Base-by-base conservation (phyloP, 2,113 vertebrate species). In the Emydura subglobosa region DNA sequence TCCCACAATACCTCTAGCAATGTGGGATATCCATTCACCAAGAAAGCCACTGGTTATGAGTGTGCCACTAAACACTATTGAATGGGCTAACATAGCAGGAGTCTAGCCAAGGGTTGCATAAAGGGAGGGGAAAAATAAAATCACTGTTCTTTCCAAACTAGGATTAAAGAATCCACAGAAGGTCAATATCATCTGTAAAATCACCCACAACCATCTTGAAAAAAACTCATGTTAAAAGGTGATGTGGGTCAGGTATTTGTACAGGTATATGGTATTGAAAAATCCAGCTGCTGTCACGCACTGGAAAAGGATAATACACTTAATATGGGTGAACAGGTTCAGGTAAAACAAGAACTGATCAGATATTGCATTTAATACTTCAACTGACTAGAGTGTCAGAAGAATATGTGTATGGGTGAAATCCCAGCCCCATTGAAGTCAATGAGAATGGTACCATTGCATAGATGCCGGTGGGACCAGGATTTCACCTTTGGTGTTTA, bases 11-110 rank as follows among this genome's bases (percentile, higher is more conserved):
- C 12, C 42, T 83, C 19, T 61, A n/a, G 39, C 57, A 44, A 83
- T 57, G 81, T n/a, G 10, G 81, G 85, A 91, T 90, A 94, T 82
- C 59, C 88, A 95, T 93, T 85, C 85, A 95, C 83, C 59, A 86
- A 94, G 91, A 80, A 95, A 95, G 68, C 90, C 95, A 86, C 90
- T 95, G 92, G 13, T 81, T 96, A 31, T 84, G 91, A 95, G 83
- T 91, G 87, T 50, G 82, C 83, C 92, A 95, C 93, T 93, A 90
- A 90, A 93, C 54, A 92, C 65, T 92, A 92, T 85, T 92, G 94
- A 91, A 61, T 85, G 76, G 65, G 47, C 22, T 61, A 22, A 50
- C 34, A 34, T 68, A 47, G 83, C 42, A 47, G 24, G 47, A 95
- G 19, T 76, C 54, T 91, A 65, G 68, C 89, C 79, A 85, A 92